These are phyloP conservation scores for Clinocottus analis DNA, from an alignment of 2,113 vertebrate genomes.

Conservation along the genomic window DNA sequence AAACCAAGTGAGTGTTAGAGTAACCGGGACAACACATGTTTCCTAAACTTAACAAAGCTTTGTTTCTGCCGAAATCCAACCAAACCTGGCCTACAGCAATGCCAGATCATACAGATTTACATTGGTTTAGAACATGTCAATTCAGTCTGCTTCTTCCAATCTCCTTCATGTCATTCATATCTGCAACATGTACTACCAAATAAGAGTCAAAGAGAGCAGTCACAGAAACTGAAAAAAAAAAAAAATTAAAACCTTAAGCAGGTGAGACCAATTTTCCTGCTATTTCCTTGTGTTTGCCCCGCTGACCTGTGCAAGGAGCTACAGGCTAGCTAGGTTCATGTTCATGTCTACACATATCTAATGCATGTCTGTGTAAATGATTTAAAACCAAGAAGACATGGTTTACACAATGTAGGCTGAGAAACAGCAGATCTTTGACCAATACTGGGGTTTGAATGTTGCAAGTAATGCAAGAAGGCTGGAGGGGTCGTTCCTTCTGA, in stretches of 20 bases:
- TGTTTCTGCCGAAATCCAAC: neutral
- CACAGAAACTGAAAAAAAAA: slow-evolving; percentile 1
- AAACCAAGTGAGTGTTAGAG: neutral
- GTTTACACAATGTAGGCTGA: neutral
- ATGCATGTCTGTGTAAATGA: slow-evolving; percentile 46
- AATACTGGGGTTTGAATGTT: neutral
- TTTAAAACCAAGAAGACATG: slow-evolving; percentile 64
- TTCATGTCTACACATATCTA: slow-evolving; percentile 69
- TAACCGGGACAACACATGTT: neutral
- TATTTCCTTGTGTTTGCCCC: slow-evolving; percentile 57
- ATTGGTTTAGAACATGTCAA: neutral
- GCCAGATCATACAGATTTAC: neutral
- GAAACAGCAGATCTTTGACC: slow-evolving; percentile 36
- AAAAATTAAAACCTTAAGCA: slow-evolving; percentile 47
- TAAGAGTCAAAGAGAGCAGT: slow-evolving; percentile 2
- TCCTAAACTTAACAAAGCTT: neutral
- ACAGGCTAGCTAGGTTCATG: slow-evolving; percentile 39
- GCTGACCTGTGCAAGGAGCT: slow-evolving; percentile 58
- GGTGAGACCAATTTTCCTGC: slow-evolving; percentile 73
- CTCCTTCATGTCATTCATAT: neutral
- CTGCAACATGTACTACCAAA: slow-evolving; percentile 9
- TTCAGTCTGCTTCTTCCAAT: neutral
- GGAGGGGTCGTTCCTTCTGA: slow-evolving; percentile 11
- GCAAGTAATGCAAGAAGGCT: neutral
- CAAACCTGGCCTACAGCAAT: neutral